phyloP scores from a whole-genome alignment of 2,797 vertebrate genomes.

The Malacoctenus gilli region DNA sequence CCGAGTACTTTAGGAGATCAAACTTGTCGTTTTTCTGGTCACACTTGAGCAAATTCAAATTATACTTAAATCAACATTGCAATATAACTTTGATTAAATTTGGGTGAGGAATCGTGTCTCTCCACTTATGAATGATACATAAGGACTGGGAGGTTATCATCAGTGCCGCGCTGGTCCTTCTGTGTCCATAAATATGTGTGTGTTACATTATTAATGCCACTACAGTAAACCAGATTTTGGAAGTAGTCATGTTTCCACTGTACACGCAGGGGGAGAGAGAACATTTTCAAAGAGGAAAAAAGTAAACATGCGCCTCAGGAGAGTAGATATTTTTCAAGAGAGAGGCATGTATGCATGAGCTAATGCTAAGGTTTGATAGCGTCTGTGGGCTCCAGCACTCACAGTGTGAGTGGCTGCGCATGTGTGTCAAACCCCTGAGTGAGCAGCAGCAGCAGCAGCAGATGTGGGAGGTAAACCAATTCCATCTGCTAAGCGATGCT shows the following conservation, averaged over 20 bases:
- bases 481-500: conserved; percentile 28
- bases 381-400: neutral
- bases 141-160: conserved; percentile 51
- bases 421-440: conserved; percentile 13
- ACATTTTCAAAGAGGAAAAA: conserved; percentile 17
- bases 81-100: conserved; percentile 35
- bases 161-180: conserved; percentile 34
- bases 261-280: conserved; percentile 1
- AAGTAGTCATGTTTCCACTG: conserved; percentile 30
- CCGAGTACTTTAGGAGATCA: conserved; percentile 14
- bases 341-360: neutral
- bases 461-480: conserved; percentile 40
- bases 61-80: conserved; percentile 12
- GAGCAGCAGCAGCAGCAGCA: conserved; percentile 34
- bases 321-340: neutral
- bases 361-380: neutral
- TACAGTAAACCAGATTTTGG: conserved; percentile 47
- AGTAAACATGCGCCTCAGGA: too few relatives aligned
- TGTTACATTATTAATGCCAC: conserved; percentile 59
- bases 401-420: neutral
- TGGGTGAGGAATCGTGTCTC: conserved; percentile 36
- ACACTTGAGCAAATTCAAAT: neutral
- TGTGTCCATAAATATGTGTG: conserved; percentile 43
- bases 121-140: conserved; percentile 56
- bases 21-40: neutral